phyloP scores from a whole-genome alignment of 2,888 invertebrate species.

The Synanthedon andrenaeformis region DNA sequence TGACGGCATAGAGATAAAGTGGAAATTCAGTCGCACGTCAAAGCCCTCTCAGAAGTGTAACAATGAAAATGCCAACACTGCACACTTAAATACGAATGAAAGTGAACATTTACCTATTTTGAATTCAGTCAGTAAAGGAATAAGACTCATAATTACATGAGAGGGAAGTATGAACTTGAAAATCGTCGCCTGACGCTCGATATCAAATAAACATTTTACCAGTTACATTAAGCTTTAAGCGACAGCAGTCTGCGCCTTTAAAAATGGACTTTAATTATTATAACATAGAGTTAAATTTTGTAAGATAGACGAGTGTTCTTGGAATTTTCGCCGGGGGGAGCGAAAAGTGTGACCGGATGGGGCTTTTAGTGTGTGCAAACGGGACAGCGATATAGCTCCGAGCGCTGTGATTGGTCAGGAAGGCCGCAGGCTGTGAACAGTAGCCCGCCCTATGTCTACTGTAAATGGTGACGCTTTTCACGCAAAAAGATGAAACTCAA shows the following conservation, averaged over 20 bases:
- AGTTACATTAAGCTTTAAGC: constrained; percentile 46
- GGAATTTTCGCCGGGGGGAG: constrained; percentile 67
- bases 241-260: constrained; percentile 16
- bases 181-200: constrained; percentile 70
- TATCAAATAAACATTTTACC: constrained; percentile 62
- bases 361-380: constrained; percentile 25
- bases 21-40: constrained; percentile 6
- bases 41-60: constrained; percentile 44
- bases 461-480: constrained; percentile 51
- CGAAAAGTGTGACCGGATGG: constrained; percentile 44
- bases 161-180: constrained; percentile 67
- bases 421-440: constrained; percentile 71
- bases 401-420: constrained; percentile 72
- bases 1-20: constrained; percentile 12
- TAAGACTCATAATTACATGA: constrained; percentile 56
- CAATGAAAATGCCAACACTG: constrained; percentile 68
- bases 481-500: constrained; percentile 36
- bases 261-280: constrained; percentile 28
- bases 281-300: constrained; percentile 28
- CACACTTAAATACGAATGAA: constrained; percentile 66
- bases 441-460: constrained; percentile 72
- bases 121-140: constrained; percentile 37
- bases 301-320: constrained; percentile 31
- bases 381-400: constrained; percentile 59
- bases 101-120: constrained; percentile 33